A percentile compares a stretch with the other conserved stretches of the same genome.
Conservation (phyloP, 2,113 vertebrate genomes). For the Oreocharis arfaki region DNA sequence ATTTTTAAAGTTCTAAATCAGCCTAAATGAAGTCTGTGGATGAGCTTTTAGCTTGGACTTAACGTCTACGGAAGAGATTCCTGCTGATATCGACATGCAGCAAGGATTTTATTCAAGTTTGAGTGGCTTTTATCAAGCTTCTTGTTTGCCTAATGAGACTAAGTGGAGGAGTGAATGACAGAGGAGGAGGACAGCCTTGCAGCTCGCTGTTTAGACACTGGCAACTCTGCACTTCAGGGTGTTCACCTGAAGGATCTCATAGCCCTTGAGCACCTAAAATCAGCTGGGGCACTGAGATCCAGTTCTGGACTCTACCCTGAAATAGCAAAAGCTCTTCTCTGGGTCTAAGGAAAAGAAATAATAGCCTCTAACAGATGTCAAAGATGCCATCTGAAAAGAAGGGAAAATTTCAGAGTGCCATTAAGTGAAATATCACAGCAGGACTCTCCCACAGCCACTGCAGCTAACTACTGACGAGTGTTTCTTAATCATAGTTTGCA, state of each 20-base stretch:
- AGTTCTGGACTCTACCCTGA: neutral
- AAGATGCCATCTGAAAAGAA: neutral
- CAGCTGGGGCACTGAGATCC: neutral
- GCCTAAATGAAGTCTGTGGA: neutral
- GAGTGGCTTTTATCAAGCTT: slow-evolving; percentile 35
- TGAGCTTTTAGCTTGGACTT: neutral
- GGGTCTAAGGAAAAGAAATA: neutral
- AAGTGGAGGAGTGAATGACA: neutral
- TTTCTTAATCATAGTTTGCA: neutral
- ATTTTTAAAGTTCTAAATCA: slow-evolving; percentile 17
- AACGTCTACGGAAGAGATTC: neutral
- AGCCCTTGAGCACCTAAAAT: neutral
- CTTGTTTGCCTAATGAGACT: slow-evolving; percentile 1
- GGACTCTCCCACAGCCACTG: slow-evolving; percentile 12
- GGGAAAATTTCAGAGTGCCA: neutral
- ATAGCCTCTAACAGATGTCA: neutral
- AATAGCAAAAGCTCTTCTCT: neutral
- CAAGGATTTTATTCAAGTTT: neutral
- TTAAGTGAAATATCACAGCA: slow-evolving; percentile 24
- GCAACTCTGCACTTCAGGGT: neutral
- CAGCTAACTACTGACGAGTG: neutral
- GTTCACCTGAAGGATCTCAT: neutral
- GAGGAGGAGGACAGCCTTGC: neutral
- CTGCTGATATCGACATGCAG: slow-evolving; percentile 3
- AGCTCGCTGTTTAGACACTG: neutral